A percentile compares a stretch with the other conserved stretches of the same genome.
These are phyloP conservation scores for Zalophus californianus DNA, from an alignment of 2,797 vertebrate genomes.

Conservation along the genomic window DNA sequence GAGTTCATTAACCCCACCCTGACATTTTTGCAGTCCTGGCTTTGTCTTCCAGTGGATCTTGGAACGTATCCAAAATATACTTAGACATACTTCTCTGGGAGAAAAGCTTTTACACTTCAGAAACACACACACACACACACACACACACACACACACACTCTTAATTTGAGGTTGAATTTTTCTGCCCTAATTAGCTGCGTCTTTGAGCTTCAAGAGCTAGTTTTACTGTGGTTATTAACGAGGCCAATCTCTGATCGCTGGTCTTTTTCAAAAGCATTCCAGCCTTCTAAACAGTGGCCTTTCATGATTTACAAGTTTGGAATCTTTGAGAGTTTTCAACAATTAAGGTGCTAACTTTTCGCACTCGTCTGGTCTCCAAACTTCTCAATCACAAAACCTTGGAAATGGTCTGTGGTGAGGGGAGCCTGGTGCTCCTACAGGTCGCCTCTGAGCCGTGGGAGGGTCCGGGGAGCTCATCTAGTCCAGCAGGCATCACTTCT, in stretches of 20 bases:
- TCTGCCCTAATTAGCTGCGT: conserved; percentile 87
- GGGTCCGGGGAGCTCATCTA: background rate
- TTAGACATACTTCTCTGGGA: conserved; percentile 83
- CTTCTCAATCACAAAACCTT: conserved; percentile 74
- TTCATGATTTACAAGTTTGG: conserved; percentile 87
- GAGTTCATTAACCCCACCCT: conserved; percentile 80
- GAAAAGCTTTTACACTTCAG: conserved; percentile 80
- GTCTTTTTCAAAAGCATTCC: conserved; percentile 82
- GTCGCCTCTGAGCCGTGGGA: background rate
- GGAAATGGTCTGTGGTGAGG: background rate
- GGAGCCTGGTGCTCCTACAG: background rate
- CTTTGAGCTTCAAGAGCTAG: conserved; percentile 85
- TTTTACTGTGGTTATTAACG: conserved; percentile 86
- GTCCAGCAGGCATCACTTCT: background rate
- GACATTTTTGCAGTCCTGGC: conserved; percentile 73
- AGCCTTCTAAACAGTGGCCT: conserved; percentile 84
- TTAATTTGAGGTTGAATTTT: conserved; percentile 86
- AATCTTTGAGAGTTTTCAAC: conserved; percentile 85
- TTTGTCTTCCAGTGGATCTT: conserved; percentile 83
- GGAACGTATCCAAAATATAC: conserved; percentile 85
- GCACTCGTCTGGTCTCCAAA: conserved; percentile 57
- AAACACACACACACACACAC: conserved; percentile 16
- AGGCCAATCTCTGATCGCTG: conserved; percentile 84
- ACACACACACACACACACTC: conserved; percentile 62
- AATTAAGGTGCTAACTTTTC: conserved; percentile 83